Conservation (phyloP, 2,113 vertebrate genomes). For the Saiga tatarica region DNA sequence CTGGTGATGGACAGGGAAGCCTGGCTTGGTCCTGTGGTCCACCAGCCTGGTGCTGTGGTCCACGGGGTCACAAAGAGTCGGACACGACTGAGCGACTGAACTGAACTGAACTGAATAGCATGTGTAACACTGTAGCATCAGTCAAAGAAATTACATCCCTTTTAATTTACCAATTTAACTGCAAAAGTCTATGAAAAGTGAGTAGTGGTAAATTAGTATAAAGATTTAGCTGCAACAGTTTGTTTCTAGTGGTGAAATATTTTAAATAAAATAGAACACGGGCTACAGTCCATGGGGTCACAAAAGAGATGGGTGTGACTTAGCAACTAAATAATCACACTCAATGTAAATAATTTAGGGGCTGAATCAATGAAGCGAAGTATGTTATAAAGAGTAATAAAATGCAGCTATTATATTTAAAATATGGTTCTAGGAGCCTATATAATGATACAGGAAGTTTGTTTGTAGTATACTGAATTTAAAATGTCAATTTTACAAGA, state of each 20-base stretch:
- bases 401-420: neutral
- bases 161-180: neutral
- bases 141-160: neutral
- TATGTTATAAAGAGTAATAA: constrained; percentile 38
- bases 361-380: constrained; percentile 8
- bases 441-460: neutral
- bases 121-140: neutral
- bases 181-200: neutral
- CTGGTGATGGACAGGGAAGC: neutral
- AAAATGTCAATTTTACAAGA: constrained; percentile 24
- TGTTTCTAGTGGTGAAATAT: neutral
- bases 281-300: neutral
- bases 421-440: neutral
- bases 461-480: neutral
- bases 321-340: neutral
- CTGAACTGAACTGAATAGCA: neutral
- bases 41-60: neutral
- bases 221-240: neutral
- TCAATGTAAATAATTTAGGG: neutral
- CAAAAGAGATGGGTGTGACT: neutral
- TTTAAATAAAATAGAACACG: constrained; percentile 16
- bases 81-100: neutral
- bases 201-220: neutral
- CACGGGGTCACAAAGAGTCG: neutral
- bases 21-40: neutral